Conservation (phyloP, 2,797 vertebrate genomes). For the Propithecus deckenii region DNA sequence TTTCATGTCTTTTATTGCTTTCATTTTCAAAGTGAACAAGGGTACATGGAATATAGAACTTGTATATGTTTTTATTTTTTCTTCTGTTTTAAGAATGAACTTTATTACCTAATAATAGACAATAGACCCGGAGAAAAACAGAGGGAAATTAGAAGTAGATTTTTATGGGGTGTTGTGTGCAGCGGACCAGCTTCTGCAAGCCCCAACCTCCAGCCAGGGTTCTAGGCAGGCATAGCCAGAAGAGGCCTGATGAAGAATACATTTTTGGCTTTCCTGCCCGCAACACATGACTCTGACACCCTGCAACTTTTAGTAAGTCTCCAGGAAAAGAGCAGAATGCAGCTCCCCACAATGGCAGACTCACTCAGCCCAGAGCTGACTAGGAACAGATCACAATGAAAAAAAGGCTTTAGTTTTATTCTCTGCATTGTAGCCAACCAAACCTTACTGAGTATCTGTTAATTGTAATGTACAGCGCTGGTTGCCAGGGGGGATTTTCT, state of each 20-base stretch:
- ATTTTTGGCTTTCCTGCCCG: background rate
- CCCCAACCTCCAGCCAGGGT: rapidly evolving
- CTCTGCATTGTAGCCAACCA: background rate
- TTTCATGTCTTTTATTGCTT: background rate
- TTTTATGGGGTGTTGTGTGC: background rate
- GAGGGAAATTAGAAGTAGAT: background rate
- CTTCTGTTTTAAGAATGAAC: background rate
- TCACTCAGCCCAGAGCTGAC: background rate
- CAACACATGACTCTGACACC: background rate
- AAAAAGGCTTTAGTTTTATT: background rate
- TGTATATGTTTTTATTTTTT: background rate
- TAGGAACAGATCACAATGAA: background rate
- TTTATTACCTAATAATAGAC: background rate
- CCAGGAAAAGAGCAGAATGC: background rate
- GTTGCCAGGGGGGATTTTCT: background rate
- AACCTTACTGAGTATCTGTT: background rate
- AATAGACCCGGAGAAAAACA: background rate
- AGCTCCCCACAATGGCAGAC: background rate
- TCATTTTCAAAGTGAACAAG: background rate
- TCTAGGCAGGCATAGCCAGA: background rate
- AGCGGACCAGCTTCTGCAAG: background rate
- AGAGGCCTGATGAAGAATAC: background rate
- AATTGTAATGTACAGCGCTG: background rate
- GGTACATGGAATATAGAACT: background rate
- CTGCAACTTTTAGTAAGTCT: background rate